Evolutionary conservation across 2,888 invertebrate species (phyloP), one percentile per base, ranked within the genome.

Genomic region (Drosophila anomelani): DNA sequence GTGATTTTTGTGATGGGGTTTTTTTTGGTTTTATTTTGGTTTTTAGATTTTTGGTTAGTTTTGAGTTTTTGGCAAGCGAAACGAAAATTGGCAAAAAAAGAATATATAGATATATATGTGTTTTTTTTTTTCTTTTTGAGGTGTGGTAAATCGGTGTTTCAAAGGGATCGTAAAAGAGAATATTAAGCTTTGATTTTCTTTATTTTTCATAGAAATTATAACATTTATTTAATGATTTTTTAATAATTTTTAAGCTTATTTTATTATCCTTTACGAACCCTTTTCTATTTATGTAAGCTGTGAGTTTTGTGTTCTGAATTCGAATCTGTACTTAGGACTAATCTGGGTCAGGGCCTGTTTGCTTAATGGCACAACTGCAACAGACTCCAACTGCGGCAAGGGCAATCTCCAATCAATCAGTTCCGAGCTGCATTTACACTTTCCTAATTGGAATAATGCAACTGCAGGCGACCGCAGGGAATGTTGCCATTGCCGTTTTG

Each of bases 41-140:
- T 71, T 57, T 64, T 73, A 26, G 39, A 43, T 39, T 64, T 77
- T 76, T 54, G 51, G 44, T 71, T 75, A 59, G 46, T 70, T 69
- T 46, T 46, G 36, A 71, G 53, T 41, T 68, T 78, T 79, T 78
- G 64, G 82, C 78, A 83, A 80, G 81, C 76, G 77, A 79, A 82
- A 81, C 70, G 55, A 80, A 82, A 79, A 59, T 72, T 81, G 76
- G 74, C 77, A 80, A 76, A 75, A 80, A 76, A 80, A 85, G 80
- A 84, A 85, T 72, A 83, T 77, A 81, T 78, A 70, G 54, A 76
- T 71, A 75, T 66, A 66, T 58, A 39, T 75, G 77, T 85, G 81
- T 29, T 34, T 51, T 47, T 64, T 39, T 7, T 32, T 60, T 26
- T 47, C 3, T 29, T 44, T 66, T 66, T 53, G 29, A 53, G 34